These are phyloP conservation scores for Megalopta genalis DNA, from an alignment of 1,140 invertebrate genomes.

Conservation along the genomic window DNA sequence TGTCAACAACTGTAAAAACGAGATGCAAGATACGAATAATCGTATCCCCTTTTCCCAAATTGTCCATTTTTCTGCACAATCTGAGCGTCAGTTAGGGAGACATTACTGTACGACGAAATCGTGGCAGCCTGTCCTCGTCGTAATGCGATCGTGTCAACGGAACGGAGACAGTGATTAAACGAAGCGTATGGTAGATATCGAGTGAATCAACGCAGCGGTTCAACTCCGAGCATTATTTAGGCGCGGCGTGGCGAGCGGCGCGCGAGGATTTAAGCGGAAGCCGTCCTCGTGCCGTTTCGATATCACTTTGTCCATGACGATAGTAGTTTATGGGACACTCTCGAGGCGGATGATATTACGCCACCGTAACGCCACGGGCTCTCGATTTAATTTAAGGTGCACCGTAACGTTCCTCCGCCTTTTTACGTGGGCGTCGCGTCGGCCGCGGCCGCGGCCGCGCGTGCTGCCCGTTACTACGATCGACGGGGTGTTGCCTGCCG, in stretches of 20 bases:
- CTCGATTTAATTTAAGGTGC: conserved; percentile 62
- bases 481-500: conserved; percentile 28
- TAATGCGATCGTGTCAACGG: neutral
- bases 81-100: no score
- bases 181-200: no score
- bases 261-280: conserved; percentile 38
- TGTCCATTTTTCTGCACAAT: no score
- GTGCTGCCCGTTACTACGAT: conserved; percentile 48
- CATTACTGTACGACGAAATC: no score
- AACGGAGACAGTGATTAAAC: neutral
- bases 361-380: conserved; percentile 51
- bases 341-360: conserved; percentile 52
- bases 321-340: conserved; percentile 54
- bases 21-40: no score
- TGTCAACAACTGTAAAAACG: no score
- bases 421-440: conserved; percentile 55
- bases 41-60: no score
- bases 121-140: neutral
- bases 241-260: no score
- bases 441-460: conserved; percentile 22
- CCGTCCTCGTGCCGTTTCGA: conserved; percentile 20
- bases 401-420: conserved; percentile 56
- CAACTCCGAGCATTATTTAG: neutral
- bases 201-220: neutral
- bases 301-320: conserved; percentile 48